Evolutionary conservation across 2,797 vertebrate genomes (phyloP).

Genomic region (Semotilus atromaculatus): DNA sequence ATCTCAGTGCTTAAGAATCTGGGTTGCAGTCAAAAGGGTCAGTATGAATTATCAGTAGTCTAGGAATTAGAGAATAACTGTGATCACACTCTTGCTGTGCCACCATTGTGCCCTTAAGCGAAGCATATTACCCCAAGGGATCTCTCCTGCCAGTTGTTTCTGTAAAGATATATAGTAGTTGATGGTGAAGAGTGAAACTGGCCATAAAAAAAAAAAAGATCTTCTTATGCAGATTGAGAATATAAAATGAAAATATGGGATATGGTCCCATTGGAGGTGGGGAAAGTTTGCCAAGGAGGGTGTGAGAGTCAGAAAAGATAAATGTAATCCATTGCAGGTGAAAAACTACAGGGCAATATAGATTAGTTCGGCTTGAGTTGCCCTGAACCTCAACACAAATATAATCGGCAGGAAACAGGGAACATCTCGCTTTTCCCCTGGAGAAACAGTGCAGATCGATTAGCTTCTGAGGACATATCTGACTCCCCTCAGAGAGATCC

Average conservation of each 20-base stretch:
- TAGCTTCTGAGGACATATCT: slow-evolving; percentile 46
- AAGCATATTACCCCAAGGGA: not conserved
- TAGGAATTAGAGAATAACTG: not conserved
- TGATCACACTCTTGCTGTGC: not conserved
- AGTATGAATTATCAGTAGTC: not conserved
- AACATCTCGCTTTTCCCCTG: slow-evolving; percentile 39
- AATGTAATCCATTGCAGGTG: slow-evolving; percentile 62
- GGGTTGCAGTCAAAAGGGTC: not conserved
- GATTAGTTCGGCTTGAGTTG: slow-evolving; percentile 63
- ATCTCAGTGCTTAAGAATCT: not conserved
- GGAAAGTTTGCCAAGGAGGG: slow-evolving; percentile 36
- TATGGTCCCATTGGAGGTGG: not conserved
- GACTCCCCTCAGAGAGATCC: slow-evolving; percentile 31
- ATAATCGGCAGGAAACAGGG: slow-evolving; percentile 55
- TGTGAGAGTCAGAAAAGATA: slow-evolving; percentile 56
- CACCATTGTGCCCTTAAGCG: not conserved
- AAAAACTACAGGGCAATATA: slow-evolving; percentile 57
- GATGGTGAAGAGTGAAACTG: not conserved
- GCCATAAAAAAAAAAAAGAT: not conserved
- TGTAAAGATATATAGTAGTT: not conserved
- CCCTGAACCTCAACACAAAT: slow-evolving; percentile 55
- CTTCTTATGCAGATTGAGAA: not conserved
- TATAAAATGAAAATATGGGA: not conserved
- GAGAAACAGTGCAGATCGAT: slow-evolving; percentile 57
- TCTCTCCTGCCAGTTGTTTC: not conserved